Evolutionary conservation across 1,140 invertebrate species (phyloP).

Genomic region (Leptinotarsa texana): DNA sequence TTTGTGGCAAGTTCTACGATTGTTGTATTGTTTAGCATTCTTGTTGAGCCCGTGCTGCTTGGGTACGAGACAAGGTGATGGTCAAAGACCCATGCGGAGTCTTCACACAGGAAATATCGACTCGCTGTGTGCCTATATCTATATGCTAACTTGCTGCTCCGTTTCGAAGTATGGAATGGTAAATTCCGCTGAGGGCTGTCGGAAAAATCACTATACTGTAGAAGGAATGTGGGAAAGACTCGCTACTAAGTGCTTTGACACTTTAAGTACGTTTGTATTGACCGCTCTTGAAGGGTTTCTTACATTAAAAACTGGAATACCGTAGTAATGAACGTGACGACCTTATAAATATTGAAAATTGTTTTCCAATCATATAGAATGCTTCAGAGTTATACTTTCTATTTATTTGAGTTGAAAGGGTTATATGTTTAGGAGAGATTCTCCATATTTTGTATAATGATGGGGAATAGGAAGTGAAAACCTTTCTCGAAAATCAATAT

Average conservation of each 20-base stretch:
- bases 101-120: conserved; percentile 8
- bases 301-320: neutral
- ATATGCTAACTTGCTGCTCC: conserved; percentile 1
- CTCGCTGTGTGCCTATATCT: neutral
- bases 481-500: too few species aligned
- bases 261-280: neutral
- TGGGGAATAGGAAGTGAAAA: too few species aligned
- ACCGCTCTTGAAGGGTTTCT: neutral
- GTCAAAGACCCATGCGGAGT: conserved; percentile 2
- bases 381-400: too few species aligned
- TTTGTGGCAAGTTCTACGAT: conserved; percentile 7
- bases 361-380: too few species aligned
- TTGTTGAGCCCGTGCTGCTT: neutral
- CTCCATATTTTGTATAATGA: too few species aligned
- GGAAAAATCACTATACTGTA: neutral
- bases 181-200: neutral
- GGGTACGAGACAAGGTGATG: conserved; percentile 1
- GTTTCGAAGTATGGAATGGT: neutral
- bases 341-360: too few species aligned
- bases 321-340: too few species aligned
- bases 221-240: conserved; percentile 5
- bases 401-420: too few species aligned
- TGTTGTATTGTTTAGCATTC: conserved; percentile 8
- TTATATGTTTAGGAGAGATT: too few species aligned
- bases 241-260: neutral